phyloP scores from a whole-genome alignment of 2,113 vertebrate species.

The Hydrochoerus hydrochaeris region DNA sequence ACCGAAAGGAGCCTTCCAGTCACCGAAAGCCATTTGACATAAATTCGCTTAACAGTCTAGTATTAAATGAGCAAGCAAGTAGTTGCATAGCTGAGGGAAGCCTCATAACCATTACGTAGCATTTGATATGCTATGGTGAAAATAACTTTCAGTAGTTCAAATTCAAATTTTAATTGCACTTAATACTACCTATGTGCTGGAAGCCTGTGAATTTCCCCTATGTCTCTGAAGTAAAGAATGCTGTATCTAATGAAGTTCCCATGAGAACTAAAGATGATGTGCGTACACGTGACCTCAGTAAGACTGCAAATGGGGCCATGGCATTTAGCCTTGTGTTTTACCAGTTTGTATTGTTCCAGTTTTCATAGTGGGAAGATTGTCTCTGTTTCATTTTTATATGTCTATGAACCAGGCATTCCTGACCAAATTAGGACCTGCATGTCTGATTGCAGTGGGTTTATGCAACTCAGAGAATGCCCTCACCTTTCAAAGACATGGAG shows the following conservation, averaged over 20 bases:
- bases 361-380: too few relatives aligned
- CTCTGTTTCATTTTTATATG: fast-evolving
- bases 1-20: neutral
- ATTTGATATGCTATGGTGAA: neutral
- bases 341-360: neutral
- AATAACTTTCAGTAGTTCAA: neutral
- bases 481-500: neutral
- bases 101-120: neutral
- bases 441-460: neutral
- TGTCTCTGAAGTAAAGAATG: neutral
- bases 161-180: neutral
- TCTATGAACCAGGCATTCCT: neutral
- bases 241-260: neutral
- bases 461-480: neutral
- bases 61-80: neutral
- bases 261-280: fast-evolving
- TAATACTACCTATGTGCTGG: neutral
- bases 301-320: fast-evolving
- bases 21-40: neutral
- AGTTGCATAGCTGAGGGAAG: neutral
- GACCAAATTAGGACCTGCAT: fast-evolving
- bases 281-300: fast-evolving
- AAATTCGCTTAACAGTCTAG: neutral
- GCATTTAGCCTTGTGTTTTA: neutral
- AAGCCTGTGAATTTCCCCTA: neutral